Percentiles rank a stretch among this genome's conserved stretches.
These are phyloP conservation scores for Mylabris sibirica DNA, from an alignment of 2,888 invertebrate genomes.

Conservation along the genomic window DNA sequence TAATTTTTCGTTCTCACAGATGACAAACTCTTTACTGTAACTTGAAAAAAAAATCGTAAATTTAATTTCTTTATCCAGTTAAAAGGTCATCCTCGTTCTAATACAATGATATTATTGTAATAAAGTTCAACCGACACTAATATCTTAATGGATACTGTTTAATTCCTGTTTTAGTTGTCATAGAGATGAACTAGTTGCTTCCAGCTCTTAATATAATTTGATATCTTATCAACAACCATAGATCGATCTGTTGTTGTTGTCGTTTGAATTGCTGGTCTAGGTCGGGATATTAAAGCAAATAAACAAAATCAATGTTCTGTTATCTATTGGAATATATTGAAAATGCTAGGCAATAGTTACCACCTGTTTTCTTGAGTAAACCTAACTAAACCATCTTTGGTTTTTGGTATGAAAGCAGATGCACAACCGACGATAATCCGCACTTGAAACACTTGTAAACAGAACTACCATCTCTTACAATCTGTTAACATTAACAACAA, in stretches of 20 bases:
- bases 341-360: background rate
- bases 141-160: conserved; percentile 45
- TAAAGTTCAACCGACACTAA: conserved; percentile 41
- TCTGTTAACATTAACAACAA: conserved; percentile 4
- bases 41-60: background rate
- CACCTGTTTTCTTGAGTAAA: background rate
- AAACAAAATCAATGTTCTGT: background rate
- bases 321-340: background rate
- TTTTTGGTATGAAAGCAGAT: conserved; percentile 31
- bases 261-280: background rate
- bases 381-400: background rate
- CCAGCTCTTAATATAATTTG: background rate
- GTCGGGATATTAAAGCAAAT: background rate
- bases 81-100: no score
- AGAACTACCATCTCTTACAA: conserved; percentile 20
- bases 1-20: background rate
- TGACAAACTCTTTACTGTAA: background rate
- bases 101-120: background rate
- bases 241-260: no score
- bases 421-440: conserved; percentile 38
- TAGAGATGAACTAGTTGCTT: background rate
- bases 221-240: background rate
- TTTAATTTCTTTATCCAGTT: background rate
- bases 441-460: conserved; percentile 45
- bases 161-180: conserved; percentile 25